Evolutionary conservation across 2,888 invertebrate species (phyloP).

Genomic region (Ectobius pallidus): DNA sequence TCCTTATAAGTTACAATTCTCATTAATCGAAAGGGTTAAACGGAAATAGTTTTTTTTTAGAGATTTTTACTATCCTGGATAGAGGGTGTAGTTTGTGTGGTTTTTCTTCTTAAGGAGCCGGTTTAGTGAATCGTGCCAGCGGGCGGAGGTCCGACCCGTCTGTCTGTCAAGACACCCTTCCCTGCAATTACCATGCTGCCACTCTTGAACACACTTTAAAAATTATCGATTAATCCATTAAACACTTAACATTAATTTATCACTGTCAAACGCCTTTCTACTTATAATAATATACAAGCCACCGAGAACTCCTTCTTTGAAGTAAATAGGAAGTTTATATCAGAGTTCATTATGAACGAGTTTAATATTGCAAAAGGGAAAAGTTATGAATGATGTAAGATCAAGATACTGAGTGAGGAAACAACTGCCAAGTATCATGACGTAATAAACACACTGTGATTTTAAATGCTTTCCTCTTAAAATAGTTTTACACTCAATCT

Average conservation of each 20-base stretch:
- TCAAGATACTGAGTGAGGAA: too few species aligned
- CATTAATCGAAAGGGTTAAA: too few species aligned
- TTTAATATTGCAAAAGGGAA: background rate
- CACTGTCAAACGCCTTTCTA: conserved; percentile 52
- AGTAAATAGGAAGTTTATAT: background rate
- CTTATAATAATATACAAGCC: conserved; percentile 4
- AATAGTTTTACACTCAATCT: too few species aligned
- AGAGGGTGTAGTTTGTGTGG: too few species aligned
- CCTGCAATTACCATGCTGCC: conserved; percentile 54
- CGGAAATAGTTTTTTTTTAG: too few species aligned
- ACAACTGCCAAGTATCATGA: too few species aligned
- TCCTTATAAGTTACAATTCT: too few species aligned
- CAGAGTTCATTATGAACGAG: background rate
- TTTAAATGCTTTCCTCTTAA: too few species aligned
- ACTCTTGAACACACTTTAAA: conserved; percentile 54
- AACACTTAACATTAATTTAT: conserved; percentile 59
- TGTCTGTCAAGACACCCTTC: conserved; percentile 33
- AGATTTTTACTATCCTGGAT: too few species aligned
- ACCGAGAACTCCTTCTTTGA: background rate
- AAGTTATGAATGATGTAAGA: too few species aligned
- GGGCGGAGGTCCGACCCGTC: conserved; percentile 51
- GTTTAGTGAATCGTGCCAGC: conserved; percentile 37
- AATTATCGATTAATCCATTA: conserved; percentile 60
- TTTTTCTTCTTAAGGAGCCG: too few species aligned
- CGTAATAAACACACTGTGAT: too few species aligned